Conservation (phyloP, 2,113 vertebrate genomes). For the Hypocryptadius cinnamomeus region DNA sequence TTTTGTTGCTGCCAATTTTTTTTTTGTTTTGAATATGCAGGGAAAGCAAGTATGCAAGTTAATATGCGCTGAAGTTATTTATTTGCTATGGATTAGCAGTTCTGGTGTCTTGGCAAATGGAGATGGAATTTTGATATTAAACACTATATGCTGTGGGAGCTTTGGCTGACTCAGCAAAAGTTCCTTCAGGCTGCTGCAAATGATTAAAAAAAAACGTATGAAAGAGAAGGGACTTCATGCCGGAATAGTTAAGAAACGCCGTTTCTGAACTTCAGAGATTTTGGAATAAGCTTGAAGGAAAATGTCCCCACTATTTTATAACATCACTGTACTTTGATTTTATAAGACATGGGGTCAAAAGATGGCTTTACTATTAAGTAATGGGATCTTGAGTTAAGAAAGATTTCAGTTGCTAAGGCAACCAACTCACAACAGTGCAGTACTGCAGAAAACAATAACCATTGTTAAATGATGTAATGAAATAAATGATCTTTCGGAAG, state of each 20-base stretch:
- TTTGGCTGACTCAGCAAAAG: neutral
- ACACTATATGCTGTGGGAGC: neutral
- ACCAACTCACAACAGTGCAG: neutral
- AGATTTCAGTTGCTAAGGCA: neutral
- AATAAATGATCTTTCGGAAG: neutral
- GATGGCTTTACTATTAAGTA: neutral
- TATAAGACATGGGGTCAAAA: neutral
- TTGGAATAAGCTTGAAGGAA: neutral
- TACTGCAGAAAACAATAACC: neutral
- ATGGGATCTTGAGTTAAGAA: neutral
- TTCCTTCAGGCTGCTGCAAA: neutral
- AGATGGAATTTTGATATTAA: neutral
- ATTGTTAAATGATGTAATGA: neutral
- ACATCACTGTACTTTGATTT: neutral
- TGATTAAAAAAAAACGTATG: neutral
- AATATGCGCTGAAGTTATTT: neutral
- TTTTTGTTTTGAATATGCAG: neutral
- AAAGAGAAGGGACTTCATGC: neutral
- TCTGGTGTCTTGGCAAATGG: neutral
- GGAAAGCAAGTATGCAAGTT: neutral
- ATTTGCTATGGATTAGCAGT: neutral
- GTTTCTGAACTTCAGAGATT: neutral
- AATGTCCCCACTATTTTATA: neutral
- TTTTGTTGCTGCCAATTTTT: neutral
- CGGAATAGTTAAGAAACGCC: neutral